A percentile compares a stretch with the other conserved stretches of the same genome.
phyloP scores from a whole-genome alignment of 2,113 vertebrate species.

The Tachuris rubrigastra region DNA sequence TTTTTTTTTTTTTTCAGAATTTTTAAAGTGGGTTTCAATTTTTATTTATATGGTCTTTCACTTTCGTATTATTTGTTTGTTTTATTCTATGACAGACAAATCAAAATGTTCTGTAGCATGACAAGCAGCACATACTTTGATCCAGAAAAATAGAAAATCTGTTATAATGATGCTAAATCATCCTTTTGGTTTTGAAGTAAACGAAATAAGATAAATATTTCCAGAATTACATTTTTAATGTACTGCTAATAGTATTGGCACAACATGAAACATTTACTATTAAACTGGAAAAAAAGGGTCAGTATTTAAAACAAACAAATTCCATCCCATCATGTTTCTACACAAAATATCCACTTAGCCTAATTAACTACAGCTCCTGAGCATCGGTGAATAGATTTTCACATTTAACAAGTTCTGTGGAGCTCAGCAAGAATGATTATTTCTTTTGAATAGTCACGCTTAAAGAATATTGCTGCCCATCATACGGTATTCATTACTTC shows the following conservation, averaged over 20 bases:
- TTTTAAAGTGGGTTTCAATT: neutral
- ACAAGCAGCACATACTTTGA: neutral
- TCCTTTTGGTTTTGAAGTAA: conserved; percentile 6
- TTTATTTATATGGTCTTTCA: neutral
- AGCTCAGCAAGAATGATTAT: conserved; percentile 11
- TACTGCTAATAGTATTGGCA: conserved; percentile 32
- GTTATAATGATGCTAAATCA: neutral
- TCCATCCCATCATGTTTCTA: conserved; percentile 24
- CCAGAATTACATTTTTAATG: conserved; percentile 28
- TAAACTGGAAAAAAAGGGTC: neutral
- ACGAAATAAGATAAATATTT: conserved; percentile 35
- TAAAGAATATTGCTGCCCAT: conserved; percentile 45
- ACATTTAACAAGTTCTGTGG: conserved; percentile 15
- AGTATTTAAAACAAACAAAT: conserved; percentile 41
- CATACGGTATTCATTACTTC: conserved; percentile 47
- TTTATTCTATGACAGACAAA: neutral
- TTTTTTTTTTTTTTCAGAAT: neutral
- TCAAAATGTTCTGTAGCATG: neutral
- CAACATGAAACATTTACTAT: conserved; percentile 23
- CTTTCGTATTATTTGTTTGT: neutral
- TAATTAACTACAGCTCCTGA: conserved; percentile 43
- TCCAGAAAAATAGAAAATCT: neutral
- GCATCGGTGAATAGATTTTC: neutral
- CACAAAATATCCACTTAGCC: conserved; percentile 16
- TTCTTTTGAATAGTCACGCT: conserved; percentile 43